A percentile compares a stretch with the other conserved stretches of the same genome.
phyloP scores from a whole-genome alignment of 2,888 invertebrate species.

The Fissipunctia ypsillon region DNA sequence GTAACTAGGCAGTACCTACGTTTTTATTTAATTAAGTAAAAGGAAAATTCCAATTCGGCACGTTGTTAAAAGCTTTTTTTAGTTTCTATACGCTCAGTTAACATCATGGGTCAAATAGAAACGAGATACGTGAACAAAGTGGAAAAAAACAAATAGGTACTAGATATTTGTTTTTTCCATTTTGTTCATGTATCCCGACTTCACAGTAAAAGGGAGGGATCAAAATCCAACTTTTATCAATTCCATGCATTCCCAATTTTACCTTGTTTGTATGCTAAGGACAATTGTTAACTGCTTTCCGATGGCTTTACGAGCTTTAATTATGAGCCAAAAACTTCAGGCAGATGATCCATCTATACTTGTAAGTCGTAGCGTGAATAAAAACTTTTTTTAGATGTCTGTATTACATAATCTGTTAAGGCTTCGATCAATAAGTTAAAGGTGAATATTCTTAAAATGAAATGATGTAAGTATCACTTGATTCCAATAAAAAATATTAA shows the following conservation, averaged over 20 bases:
- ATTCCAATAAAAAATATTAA: neutral
- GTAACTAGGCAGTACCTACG: slow-evolving; percentile 3
- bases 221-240: slow-evolving; percentile 13
- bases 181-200: neutral
- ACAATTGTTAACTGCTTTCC: neutral
- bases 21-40: slow-evolving; percentile 30
- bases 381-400: neutral
- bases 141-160: neutral
- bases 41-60: slow-evolving; percentile 19
- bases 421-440: no score
- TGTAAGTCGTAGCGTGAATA: neutral
- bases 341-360: slow-evolving; percentile 3
- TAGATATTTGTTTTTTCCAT: neutral
- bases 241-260: slow-evolving; percentile 28
- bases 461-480: neutral
- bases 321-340: neutral
- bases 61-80: slow-evolving; percentile 35
- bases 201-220: slow-evolving; percentile 10
- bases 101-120: slow-evolving; percentile 22
- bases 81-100: slow-evolving; percentile 29
- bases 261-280: slow-evolving; percentile 2
- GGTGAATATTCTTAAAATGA: neutral
- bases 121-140: slow-evolving; percentile 30
- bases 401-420: no score
- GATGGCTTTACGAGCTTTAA: slow-evolving; percentile 9